These are phyloP conservation scores for Apis mellifera DNA, from an alignment of 1,140 invertebrate genomes.

Conservation along the genomic window Amel_HAv3.1 CM009932.2:11482501-11483000, in stretches of 20 bases:
- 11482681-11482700: neutral
- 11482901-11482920: slow-evolving; percentile 81
- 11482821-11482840: slow-evolving; percentile 21
- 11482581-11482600: neutral
- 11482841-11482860: slow-evolving; percentile 45
- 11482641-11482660: neutral
- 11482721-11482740: slow-evolving; percentile 25
- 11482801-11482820: slow-evolving; percentile 64
- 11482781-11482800: slow-evolving; percentile 76
- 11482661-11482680: too few relatives aligned
- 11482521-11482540: slow-evolving; percentile 36
- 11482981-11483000: slow-evolving; percentile 41
- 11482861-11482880: slow-evolving; percentile 37
- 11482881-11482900: slow-evolving; percentile 61
- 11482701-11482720: neutral
- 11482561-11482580: neutral
- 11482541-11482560: slow-evolving; percentile 26
- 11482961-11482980: slow-evolving; percentile 37
- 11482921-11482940: slow-evolving; percentile 81
- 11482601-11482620: neutral
- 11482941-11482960: slow-evolving; percentile 68
- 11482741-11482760: neutral
- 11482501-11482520: neutral
- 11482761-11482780: slow-evolving; percentile 77
- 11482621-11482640: neutral